Conservation (phyloP, 2,797 vertebrate genomes). For the Taeniopygia guttata region DNA sequence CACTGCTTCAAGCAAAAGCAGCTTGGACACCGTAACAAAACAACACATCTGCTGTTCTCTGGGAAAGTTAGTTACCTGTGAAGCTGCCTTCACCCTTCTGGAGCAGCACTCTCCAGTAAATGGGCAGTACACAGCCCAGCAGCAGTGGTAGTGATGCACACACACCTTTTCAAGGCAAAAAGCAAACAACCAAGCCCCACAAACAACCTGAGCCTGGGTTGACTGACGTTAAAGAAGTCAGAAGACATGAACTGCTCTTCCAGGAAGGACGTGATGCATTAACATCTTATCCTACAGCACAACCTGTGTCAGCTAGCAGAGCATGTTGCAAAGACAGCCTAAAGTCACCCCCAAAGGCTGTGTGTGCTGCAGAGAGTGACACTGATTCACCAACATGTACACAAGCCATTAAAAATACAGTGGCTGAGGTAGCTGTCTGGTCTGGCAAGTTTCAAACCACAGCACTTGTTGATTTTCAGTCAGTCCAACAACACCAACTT, state of each 20-base stretch:
- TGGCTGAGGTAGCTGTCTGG: neutral
- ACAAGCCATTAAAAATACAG: neutral
- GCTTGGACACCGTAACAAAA: neutral
- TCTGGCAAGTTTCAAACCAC: neutral
- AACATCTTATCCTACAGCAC: neutral
- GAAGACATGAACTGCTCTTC: neutral
- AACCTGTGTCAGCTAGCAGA: neutral
- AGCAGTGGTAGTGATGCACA: accelerated
- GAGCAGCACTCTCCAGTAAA: accelerated
- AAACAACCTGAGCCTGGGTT: neutral
- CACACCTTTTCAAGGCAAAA: neutral
- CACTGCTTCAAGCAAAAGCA: neutral
- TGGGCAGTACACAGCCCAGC: neutral
- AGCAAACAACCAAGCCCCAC: neutral
- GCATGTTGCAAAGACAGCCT: neutral
- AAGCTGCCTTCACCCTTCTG: neutral
- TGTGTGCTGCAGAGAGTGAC: neutral
- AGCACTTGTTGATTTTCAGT: neutral
- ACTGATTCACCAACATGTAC: neutral
- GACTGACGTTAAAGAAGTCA: neutral
- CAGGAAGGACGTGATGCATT: accelerated
- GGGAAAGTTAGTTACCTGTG: neutral
- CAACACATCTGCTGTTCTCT: neutral
- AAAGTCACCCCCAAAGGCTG: neutral
- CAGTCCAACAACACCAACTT: neutral